phyloP scores from a whole-genome alignment of 1,140 invertebrate genomes.

The Conus ventricosus region DNA sequence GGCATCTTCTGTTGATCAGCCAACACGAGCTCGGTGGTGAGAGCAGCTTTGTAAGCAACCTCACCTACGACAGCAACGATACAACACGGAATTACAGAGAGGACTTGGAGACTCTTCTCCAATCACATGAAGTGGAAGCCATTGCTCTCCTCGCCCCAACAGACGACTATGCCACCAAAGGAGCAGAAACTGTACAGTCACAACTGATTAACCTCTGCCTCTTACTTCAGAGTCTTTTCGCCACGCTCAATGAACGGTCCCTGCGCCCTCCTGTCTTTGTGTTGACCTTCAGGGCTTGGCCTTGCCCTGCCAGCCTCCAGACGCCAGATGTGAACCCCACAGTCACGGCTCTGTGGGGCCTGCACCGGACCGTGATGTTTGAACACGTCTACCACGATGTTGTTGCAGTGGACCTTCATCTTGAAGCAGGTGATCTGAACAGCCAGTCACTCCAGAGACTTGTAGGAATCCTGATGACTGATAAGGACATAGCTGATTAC shows the following conservation, averaged over 20 bases:
- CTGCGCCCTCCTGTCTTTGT: constrained; percentile 1
- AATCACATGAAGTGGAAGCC: not conserved
- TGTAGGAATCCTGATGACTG: not conserved
- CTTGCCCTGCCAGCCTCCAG: not conserved
- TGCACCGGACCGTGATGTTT: constrained; percentile 14
- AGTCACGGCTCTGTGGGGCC: constrained; percentile 24
- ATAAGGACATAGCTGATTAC: not conserved
- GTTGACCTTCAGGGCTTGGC: constrained; percentile 16
- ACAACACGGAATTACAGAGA: not conserved
- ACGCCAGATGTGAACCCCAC: constrained; percentile 9
- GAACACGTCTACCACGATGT: constrained; percentile 20
- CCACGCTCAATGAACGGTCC: not conserved
- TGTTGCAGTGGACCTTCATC: not conserved
- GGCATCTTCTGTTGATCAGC: not conserved
- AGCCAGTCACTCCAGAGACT: not conserved
- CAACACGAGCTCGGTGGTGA: not conserved
- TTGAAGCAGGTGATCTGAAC: not conserved
- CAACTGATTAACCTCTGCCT: constrained; percentile 12
- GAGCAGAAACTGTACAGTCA: not conserved
- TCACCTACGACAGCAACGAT: not conserved
- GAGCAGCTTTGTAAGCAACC: not conserved
- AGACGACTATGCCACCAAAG: not conserved
- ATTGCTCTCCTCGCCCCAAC: not conserved
- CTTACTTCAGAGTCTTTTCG: constrained; percentile 26
- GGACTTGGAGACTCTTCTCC: not conserved